These are phyloP conservation scores for Agapostemon virescens DNA, from an alignment of 2,888 invertebrate species.

Conservation along the genomic window DNA sequence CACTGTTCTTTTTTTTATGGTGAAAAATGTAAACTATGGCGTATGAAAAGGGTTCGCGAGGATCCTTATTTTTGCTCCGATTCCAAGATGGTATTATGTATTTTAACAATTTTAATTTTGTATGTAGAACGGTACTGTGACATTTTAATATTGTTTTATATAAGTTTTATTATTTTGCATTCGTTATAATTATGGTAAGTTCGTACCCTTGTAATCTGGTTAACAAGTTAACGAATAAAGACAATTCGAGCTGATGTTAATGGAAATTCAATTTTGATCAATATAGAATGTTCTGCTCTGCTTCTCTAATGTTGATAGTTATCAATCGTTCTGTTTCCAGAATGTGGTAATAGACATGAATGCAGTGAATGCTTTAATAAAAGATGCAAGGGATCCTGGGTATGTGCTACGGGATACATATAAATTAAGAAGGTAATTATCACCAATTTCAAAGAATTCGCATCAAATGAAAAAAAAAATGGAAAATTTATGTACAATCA, in stretches of 20 bases:
- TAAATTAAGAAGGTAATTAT: conserved; percentile 72
- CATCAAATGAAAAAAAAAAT: neutral
- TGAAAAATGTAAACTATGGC: neutral
- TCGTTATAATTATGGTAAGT: neutral
- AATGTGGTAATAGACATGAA: conserved; percentile 43
- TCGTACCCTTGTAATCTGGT: no score
- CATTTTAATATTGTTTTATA: neutral
- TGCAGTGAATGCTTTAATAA: conserved; percentile 45
- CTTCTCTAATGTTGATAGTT: neutral
- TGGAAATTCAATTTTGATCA: neutral
- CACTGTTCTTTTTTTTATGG: neutral
- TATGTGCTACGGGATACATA: conserved; percentile 64
- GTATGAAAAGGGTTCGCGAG: neutral
- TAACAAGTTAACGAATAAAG: neutral
- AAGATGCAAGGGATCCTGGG: conserved; percentile 42
- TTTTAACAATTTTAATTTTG: neutral
- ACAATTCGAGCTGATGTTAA: neutral
- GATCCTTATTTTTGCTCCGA: neutral
- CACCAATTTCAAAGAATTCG: neutral
- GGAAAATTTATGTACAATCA: neutral
- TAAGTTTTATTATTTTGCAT: neutral
- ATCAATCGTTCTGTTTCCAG: conserved; percentile 45
- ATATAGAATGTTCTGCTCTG: neutral
- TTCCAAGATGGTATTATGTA: neutral
- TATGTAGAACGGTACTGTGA: neutral